A percentile compares a stretch with the other conserved stretches of the same genome.
Conservation (phyloP, 2,113 vertebrate species). For the Amazona guildingii region DNA sequence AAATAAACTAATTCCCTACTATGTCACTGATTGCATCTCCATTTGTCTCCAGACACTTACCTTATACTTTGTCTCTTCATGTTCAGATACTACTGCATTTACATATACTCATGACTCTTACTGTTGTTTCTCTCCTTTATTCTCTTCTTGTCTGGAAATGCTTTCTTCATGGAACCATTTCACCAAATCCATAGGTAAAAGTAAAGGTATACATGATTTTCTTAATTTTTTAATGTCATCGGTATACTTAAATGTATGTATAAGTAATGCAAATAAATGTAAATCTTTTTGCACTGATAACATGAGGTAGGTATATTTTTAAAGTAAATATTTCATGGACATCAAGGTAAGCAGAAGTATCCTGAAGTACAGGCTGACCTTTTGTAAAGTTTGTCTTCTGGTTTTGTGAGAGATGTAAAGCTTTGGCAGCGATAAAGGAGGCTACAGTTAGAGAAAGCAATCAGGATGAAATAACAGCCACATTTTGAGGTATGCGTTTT, state of each 20-base stretch:
- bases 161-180: conserved; percentile 98
- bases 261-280: conserved; percentile 71
- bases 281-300: conserved; percentile 61
- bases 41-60: conserved; percentile 60
- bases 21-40: conserved; percentile 42
- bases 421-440: conserved; percentile 4
- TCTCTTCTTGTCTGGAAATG: conserved; percentile 88
- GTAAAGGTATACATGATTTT: conserved; percentile 92
- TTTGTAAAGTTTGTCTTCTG: background rate
- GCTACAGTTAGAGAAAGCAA: conserved; percentile 12
- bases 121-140: conserved; percentile 86
- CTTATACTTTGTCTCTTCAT: conserved; percentile 73
- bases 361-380: background rate
- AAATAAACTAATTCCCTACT: conserved; percentile 35
- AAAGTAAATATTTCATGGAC: conserved; percentile 59
- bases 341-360: conserved; percentile 68
- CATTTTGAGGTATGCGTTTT: conserved; percentile 44
- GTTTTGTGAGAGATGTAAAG: background rate
- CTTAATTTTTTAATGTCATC: conserved; percentile 71
- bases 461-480: conserved; percentile 42
- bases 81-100: conserved; percentile 70
- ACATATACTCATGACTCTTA: conserved; percentile 84
- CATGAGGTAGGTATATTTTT: conserved; percentile 81
- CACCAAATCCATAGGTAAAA: conserved; percentile 99
- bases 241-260: conserved; percentile 61